phyloP scores from a whole-genome alignment of 2,797 vertebrate genomes.

The Pelochelys cantorii region DNA sequence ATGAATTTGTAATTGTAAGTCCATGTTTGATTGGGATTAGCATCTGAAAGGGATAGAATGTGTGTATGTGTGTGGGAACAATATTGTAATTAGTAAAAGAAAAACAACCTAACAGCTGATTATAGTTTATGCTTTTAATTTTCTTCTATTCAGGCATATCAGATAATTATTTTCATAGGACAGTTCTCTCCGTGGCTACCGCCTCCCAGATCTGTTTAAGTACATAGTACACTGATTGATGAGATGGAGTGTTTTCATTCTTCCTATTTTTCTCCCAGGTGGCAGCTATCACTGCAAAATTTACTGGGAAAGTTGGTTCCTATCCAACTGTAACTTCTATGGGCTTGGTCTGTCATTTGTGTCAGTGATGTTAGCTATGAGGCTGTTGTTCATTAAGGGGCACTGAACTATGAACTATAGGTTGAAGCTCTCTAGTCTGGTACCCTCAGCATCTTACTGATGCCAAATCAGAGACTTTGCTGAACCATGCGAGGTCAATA shows the following conservation, averaged over 20 bases:
- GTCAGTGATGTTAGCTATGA: neutral
- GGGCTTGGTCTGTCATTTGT: neutral
- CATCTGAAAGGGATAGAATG: slow-evolving; percentile 77
- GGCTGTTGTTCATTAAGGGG: neutral
- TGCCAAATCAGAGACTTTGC: no score
- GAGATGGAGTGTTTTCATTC: neutral
- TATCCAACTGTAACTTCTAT: neutral
- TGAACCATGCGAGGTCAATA: no score
- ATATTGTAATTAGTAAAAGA: slow-evolving; percentile 77
- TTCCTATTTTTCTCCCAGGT: neutral
- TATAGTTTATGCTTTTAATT: slow-evolving; percentile 63
- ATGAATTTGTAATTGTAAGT: slow-evolving; percentile 80
- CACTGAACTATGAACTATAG: neutral
- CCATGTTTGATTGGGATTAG: slow-evolving; percentile 79
- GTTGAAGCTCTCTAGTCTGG: no score
- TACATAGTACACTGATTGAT: neutral
- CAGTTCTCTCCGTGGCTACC: neutral
- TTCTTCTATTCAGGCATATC: slow-evolving; percentile 35
- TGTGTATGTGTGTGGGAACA: slow-evolving; percentile 63
- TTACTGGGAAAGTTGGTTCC: neutral
- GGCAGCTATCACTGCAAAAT: neutral
- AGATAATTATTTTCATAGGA: slow-evolving; percentile 57
- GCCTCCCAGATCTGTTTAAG: neutral
- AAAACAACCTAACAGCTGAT: slow-evolving; percentile 70
- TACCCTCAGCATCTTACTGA: no score